phyloP scores from a whole-genome alignment of 1,140 invertebrate genomes.

The Trissolcus basalis region DNA sequence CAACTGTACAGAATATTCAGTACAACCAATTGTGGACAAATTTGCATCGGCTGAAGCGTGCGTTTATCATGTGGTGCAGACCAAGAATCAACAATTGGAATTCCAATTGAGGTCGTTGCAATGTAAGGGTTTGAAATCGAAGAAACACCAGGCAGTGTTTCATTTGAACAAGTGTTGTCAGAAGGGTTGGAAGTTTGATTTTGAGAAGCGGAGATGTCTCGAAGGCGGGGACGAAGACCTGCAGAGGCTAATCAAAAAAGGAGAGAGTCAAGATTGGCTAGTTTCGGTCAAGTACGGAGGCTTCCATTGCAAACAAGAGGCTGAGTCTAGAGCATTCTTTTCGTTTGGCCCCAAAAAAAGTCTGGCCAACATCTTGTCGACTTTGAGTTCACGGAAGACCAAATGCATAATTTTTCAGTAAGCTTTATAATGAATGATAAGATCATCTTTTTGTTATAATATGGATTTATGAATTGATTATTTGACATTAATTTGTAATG shows the following conservation, averaged over 20 bases:
- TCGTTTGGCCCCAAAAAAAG: too few relatives aligned
- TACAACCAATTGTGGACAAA: not conserved
- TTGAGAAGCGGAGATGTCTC: not conserved
- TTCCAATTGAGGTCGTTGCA: not conserved
- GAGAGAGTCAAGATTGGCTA: not conserved
- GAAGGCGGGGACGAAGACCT: not conserved
- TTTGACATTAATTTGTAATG: too few relatives aligned
- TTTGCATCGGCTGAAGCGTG: not conserved
- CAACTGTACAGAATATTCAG: not conserved
- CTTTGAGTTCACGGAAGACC: not conserved
- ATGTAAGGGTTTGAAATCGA: not conserved
- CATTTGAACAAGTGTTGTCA: not conserved
- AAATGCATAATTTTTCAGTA: not conserved
- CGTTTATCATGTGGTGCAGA: not conserved
- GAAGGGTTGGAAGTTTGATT: not conserved
- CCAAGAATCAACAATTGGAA: not conserved
- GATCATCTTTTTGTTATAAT: too few relatives aligned
- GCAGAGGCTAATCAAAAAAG: not conserved
- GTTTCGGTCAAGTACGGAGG: not conserved
- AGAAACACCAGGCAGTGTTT: not conserved
- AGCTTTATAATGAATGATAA: not conserved
- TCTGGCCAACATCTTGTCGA: not conserved
- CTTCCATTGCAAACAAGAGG: not conserved
- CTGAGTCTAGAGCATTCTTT: too few relatives aligned
- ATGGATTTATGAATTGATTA: too few relatives aligned